Evolutionary conservation across 2,797 vertebrate species (phyloP).

Genomic region (Acomys russatus): DNA sequence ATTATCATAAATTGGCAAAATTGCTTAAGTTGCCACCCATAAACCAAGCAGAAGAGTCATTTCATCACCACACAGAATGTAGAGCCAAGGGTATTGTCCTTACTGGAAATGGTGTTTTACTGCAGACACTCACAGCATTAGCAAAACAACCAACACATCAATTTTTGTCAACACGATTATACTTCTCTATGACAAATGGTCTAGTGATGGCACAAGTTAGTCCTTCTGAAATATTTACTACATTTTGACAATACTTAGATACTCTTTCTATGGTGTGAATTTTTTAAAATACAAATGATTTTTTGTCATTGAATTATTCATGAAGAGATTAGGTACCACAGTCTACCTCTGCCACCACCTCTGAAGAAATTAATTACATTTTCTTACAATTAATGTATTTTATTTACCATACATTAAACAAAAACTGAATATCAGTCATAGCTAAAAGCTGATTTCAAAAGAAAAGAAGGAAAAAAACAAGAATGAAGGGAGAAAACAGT

Average conservation of each 20-base stretch:
- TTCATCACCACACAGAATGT: conserved; percentile 62
- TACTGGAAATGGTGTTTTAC: conserved; percentile 26
- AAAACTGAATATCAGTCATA: background rate
- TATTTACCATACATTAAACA: background rate
- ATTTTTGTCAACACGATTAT: background rate
- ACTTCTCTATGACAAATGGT: conserved; percentile 63
- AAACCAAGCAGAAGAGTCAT: conserved; percentile 58
- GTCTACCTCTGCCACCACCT: background rate
- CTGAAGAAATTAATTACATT: background rate
- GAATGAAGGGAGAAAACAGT: no score
- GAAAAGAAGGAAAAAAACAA: background rate
- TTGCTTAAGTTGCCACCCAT: conserved; percentile 53
- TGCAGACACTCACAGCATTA: conserved; percentile 51
- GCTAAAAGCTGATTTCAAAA: background rate
- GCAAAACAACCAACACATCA: conserved; percentile 55
- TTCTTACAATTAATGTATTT: background rate
- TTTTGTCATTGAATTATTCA: background rate
- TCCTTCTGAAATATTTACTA: background rate
- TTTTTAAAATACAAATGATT: conserved; percentile 15
- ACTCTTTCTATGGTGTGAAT: background rate
- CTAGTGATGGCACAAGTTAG: background rate
- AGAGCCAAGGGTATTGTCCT: background rate
- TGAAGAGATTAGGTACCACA: background rate
- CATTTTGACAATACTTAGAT: conserved; percentile 21
- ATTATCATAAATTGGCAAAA: conserved; percentile 51